Conservation (phyloP, 2,113 vertebrate species). For the Melospiza melodia region DNA sequence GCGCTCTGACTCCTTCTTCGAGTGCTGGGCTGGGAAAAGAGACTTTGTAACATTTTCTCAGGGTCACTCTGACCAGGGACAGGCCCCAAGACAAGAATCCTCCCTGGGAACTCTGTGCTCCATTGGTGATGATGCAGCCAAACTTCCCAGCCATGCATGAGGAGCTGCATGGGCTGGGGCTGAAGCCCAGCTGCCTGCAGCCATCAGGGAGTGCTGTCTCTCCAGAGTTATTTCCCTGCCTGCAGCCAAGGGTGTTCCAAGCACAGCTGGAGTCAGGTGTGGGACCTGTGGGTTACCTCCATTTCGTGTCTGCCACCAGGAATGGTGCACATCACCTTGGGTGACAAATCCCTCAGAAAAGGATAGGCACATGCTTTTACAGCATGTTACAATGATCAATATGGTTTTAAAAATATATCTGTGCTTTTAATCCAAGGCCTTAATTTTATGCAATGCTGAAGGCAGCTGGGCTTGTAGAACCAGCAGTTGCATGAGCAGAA, state of each 20-base stretch:
- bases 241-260: neutral
- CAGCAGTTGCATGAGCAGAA: neutral
- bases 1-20: too few relatives aligned
- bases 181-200: neutral
- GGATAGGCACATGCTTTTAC: neutral
- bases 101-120: neutral
- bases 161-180: neutral
- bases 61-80: too few relatives aligned
- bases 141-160: neutral
- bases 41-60: too few relatives aligned
- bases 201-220: neutral
- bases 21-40: too few relatives aligned
- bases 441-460: neutral
- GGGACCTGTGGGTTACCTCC: rapidly evolving
- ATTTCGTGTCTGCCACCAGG: rapidly evolving
- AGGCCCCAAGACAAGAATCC: neutral
- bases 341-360: neutral
- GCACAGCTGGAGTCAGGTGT: neutral
- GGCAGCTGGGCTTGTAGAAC: neutral
- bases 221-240: neutral
- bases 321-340: neutral
- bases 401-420: neutral
- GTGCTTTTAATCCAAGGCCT: neutral
- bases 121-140: neutral
- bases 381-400: rapidly evolving